Evolutionary conservation across 2,797 vertebrate genomes (phyloP).

Genomic region (Acrossocheilus fasciatus): DNA sequence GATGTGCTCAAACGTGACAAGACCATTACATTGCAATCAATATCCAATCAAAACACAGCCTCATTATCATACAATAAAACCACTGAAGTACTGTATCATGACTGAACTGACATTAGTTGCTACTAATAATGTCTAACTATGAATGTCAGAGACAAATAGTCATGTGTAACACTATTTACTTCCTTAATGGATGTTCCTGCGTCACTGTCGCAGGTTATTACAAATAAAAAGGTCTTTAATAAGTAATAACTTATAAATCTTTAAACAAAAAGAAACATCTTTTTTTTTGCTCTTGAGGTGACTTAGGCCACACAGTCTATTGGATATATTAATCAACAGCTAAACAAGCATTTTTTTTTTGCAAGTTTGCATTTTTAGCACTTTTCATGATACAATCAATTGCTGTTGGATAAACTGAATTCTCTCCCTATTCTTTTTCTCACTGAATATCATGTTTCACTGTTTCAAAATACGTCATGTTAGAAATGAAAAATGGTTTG

Average conservation of each 20-base stretch:
- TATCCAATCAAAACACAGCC: slow-evolving; percentile 33
- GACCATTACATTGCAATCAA: slow-evolving; percentile 35
- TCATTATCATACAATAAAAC: slow-evolving; percentile 15
- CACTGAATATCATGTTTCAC: background rate
- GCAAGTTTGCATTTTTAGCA: background rate
- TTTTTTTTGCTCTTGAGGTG: background rate
- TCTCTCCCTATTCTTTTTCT: background rate
- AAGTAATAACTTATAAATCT: background rate
- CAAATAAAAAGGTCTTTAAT: background rate
- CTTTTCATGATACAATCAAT: background rate
- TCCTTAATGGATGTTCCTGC: background rate
- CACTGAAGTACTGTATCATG: slow-evolving; percentile 20
- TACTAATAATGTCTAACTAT: slow-evolving; percentile 9
- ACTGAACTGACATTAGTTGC: slow-evolving; percentile 16
- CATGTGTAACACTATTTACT: background rate
- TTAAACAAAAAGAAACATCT: background rate
- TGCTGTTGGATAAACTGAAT: background rate
- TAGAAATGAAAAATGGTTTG: background rate
- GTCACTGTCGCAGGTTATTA: background rate
- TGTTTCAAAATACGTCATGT: background rate
- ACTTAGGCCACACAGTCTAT: background rate
- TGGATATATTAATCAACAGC: background rate
- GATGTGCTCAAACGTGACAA: slow-evolving; percentile 26
- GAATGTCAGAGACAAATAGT: background rate
- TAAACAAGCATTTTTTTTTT: background rate